These are phyloP conservation scores for Aramus guarauna DNA, from an alignment of 2,113 vertebrate genomes.

Conservation along the genomic window DNA sequence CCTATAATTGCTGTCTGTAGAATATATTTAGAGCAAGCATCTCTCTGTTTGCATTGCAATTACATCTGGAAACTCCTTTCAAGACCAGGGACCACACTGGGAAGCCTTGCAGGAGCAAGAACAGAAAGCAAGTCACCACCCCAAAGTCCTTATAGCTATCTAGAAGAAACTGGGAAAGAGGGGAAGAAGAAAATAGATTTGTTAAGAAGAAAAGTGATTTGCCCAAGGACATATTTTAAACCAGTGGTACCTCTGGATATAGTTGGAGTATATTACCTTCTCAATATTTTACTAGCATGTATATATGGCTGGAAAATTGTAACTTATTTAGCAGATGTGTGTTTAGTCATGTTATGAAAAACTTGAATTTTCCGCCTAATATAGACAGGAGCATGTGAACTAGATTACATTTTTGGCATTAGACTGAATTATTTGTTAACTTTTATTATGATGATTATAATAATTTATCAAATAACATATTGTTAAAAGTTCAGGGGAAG, in stretches of 20 bases:
- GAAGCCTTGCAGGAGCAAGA: neutral
- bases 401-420: neutral
- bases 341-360: neutral
- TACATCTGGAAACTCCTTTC: slow-evolving; percentile 17
- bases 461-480: neutral
- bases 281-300: neutral
- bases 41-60: neutral
- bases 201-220: neutral
- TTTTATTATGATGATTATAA: neutral
- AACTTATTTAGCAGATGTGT: neutral
- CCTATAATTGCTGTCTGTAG: neutral
- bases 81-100: neutral
- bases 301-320: neutral
- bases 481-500: neutral
- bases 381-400: neutral
- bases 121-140: neutral
- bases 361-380: neutral
- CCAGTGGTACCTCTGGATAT: neutral
- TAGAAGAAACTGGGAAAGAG: neutral
- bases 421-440: neutral
- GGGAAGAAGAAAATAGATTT: neutral
- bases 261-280: neutral
- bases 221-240: neutral
- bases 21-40: neutral
- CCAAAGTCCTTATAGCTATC: neutral